Percentiles rank a stretch among this genome's conserved stretches.
Evolutionary conservation across 2,888 invertebrate species (phyloP).

Genomic region (Lacanobia oleracea): DNA sequence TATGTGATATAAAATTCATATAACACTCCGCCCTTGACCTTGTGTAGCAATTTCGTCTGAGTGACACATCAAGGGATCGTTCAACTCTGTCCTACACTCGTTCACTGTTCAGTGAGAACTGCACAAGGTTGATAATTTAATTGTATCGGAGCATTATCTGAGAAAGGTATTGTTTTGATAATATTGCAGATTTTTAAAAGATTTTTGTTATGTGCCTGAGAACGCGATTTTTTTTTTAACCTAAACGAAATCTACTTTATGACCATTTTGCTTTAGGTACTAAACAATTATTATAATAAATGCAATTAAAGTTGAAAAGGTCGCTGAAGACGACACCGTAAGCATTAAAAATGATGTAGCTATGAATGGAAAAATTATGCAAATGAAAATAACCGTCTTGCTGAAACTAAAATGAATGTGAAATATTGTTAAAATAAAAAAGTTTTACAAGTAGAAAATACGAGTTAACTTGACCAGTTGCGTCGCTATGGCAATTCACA

Average conservation of each 20-base stretch:
- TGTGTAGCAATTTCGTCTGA: conserved; percentile 34
- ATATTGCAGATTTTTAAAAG: background rate
- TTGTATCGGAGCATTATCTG: conserved; percentile 38
- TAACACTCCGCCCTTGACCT: conserved; percentile 54
- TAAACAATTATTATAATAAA: background rate
- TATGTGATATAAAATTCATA: conserved; percentile 35
- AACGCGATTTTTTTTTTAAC: background rate
- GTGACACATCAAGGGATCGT: conserved; percentile 61
- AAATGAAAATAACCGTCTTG: background rate
- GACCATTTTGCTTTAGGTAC: background rate
- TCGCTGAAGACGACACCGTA: background rate
- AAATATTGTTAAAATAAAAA: background rate
- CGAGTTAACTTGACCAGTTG: background rate
- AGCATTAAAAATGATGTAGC: background rate
- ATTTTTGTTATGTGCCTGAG: background rate
- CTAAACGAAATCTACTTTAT: too few species aligned
- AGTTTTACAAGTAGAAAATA: background rate
- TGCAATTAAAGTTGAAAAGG: background rate
- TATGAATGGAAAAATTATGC: conserved; percentile 12
- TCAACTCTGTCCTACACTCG: conserved; percentile 57
- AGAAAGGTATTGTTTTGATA: conserved; percentile 40
- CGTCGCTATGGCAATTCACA: background rate
- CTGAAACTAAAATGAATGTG: background rate
- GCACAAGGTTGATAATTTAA: conserved; percentile 42
- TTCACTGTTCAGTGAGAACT: conserved; percentile 22